Conservation (phyloP, 2,113 vertebrate species). For the Oncorhynchus keta region DNA sequence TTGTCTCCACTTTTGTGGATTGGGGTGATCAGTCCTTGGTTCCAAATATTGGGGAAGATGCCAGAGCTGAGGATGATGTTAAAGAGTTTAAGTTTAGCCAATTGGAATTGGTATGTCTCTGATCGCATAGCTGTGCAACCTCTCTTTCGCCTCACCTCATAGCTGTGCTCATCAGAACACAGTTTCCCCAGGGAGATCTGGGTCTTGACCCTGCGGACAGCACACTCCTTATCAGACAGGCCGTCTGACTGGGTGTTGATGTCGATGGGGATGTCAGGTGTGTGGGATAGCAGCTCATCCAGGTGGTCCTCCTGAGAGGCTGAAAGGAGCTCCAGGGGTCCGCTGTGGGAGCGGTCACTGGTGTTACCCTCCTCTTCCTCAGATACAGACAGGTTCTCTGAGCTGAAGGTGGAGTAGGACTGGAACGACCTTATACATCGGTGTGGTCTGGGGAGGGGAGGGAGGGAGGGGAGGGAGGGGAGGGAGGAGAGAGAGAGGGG, state of each 20-base stretch:
- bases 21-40: too few species aligned
- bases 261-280: slow-evolving; percentile 95
- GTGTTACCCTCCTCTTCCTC: slow-evolving; percentile 98
- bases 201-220: slow-evolving; percentile 94
- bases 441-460: slow-evolving; percentile 79
- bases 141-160: slow-evolving; percentile 78
- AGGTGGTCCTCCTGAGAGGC: slow-evolving; percentile 83
- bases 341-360: slow-evolving; percentile 91
- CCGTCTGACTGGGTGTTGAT: slow-evolving; percentile 97
- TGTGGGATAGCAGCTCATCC: slow-evolving; percentile 92
- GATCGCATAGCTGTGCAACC: background rate
- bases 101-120: background rate
- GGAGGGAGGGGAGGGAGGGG: slow-evolving; percentile 60
- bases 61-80: too few species aligned
- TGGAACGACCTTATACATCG: slow-evolving; percentile 95
- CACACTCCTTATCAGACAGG: slow-evolving; percentile 97
- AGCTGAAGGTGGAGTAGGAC: slow-evolving; percentile 98
- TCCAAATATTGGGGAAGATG: too few species aligned
- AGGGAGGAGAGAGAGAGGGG: rapidly evolving
- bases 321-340: slow-evolving; percentile 81
- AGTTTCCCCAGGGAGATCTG: slow-evolving; percentile 98
- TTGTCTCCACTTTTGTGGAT: too few species aligned
- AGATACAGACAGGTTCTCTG: slow-evolving; percentile 95
- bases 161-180: slow-evolving; percentile 88
- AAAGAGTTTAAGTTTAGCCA: too few species aligned